Percentiles rank a stretch among this genome's conserved stretches.
These are phyloP conservation scores for Metalampra italica DNA, from an alignment of 2,888 invertebrate species.

Conservation along the genomic window DNA sequence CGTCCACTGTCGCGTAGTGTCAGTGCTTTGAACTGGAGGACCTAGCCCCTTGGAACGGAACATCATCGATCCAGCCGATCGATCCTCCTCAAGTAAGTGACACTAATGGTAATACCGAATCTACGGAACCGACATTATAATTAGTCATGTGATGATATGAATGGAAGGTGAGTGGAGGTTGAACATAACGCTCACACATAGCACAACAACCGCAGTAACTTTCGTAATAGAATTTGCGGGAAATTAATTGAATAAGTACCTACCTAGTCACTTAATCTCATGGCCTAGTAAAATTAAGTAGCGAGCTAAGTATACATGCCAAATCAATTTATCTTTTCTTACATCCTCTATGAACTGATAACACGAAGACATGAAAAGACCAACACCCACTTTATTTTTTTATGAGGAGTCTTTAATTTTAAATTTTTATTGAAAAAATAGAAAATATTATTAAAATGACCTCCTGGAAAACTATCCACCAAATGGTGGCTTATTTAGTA, in stretches of 20 bases:
- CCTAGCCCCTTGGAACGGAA: conserved; percentile 31
- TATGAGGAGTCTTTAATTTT: too few species aligned
- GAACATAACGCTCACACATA: not conserved
- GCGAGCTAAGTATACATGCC: not conserved
- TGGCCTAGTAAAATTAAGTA: not conserved
- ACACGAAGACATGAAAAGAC: too few species aligned
- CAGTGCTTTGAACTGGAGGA: conserved; percentile 52
- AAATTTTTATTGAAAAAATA: too few species aligned
- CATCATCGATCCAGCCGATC: conserved; percentile 30
- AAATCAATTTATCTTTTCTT: not conserved
- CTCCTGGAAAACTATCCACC: too few species aligned
- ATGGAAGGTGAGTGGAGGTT: conserved; percentile 6
- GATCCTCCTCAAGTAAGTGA: conserved; percentile 45
- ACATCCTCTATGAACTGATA: too few species aligned
- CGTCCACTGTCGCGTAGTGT: conserved; percentile 53
- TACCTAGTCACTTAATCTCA: conserved; percentile 2
- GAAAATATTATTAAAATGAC: too few species aligned
- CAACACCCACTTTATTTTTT: too few species aligned
- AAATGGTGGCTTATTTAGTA: too few species aligned
- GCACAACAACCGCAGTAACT: conserved; percentile 2
- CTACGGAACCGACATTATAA: not conserved
- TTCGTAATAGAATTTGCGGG: conserved; percentile 2
- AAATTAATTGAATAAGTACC: conserved; percentile 6
- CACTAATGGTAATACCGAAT: not conserved
- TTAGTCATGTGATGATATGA: conserved; percentile 49